Evolutionary conservation across 2,113 vertebrate genomes (phyloP).

Genomic region (Pseudopodoces humilis): DNA sequence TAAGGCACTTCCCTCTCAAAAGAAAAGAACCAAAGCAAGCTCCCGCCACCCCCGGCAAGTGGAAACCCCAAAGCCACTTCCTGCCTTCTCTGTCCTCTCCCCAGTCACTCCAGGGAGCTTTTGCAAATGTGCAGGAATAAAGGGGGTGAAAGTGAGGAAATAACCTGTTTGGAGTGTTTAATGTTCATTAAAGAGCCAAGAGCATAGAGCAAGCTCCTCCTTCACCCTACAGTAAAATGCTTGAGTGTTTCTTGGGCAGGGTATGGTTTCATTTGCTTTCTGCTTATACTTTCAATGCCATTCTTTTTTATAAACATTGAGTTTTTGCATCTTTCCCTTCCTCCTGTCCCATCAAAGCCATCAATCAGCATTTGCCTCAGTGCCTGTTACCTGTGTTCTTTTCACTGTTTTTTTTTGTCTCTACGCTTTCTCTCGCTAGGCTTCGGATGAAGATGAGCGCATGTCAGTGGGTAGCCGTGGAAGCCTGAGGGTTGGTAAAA

Average conservation of each 20-base stretch:
- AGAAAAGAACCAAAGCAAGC: background rate
- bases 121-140: background rate
- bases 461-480: conserved; percentile 89
- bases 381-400: background rate
- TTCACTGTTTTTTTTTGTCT: conserved; percentile 55
- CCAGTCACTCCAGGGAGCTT: background rate
- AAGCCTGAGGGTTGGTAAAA: conserved; percentile 89
- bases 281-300: background rate
- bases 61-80: background rate
- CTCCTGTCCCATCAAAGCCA: background rate
- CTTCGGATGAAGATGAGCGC: conserved; percentile 91
- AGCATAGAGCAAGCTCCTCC: background rate
- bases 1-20: background rate
- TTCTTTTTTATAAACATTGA: background rate
- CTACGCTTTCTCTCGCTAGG: conserved; percentile 75
- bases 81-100: background rate
- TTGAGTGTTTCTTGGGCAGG: background rate
- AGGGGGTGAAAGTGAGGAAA: background rate
- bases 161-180: background rate
- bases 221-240: background rate
- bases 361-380: background rate
- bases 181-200: background rate
- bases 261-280: background rate
- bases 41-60: background rate
- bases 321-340: background rate